Conservation (phyloP, 2,888 invertebrate genomes). For the Drosophila setosimentum region DNA sequence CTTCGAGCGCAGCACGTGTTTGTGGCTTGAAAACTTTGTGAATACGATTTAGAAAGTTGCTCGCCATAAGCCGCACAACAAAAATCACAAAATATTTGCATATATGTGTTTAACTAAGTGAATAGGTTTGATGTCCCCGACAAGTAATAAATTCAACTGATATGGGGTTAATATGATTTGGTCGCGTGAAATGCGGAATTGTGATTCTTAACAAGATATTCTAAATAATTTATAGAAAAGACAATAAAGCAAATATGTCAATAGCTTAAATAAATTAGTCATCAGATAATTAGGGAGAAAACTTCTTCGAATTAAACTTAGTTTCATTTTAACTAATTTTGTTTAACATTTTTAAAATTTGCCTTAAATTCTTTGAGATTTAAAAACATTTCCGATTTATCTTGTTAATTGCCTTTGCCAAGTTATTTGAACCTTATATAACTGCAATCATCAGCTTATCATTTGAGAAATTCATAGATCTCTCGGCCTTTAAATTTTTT, state of each 20-base stretch:
- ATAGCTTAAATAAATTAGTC: background rate
- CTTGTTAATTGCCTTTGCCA: too few relatives aligned
- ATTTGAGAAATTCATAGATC: background rate
- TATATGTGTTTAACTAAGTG: conserved; percentile 26
- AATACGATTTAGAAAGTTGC: conserved; percentile 77
- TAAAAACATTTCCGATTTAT: too few relatives aligned
- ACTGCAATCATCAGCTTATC: background rate
- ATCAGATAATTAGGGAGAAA: background rate
- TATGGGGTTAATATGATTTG: conserved; percentile 41
- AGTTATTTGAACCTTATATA: background rate
- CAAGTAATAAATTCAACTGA: conserved; percentile 52
- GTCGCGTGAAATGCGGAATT: conserved; percentile 21
- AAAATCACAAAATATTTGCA: conserved; percentile 50
- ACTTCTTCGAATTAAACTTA: background rate
- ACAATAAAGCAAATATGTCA: conserved; percentile 5
- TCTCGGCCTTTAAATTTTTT: background rate
- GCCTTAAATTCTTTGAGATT: background rate
- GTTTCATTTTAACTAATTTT: background rate
- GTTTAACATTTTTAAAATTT: too few relatives aligned
- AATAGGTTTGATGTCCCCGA: conserved; percentile 29
- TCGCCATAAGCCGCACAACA: conserved; percentile 41
- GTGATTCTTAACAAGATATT: conserved; percentile 5
- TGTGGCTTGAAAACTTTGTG: conserved; percentile 45
- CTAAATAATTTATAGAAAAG: background rate
- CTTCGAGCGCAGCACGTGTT: conserved; percentile 55